phyloP scores from a whole-genome alignment of 92 coral and sea anemone genomes.

The Parazoanthus atlanticus region DNA sequence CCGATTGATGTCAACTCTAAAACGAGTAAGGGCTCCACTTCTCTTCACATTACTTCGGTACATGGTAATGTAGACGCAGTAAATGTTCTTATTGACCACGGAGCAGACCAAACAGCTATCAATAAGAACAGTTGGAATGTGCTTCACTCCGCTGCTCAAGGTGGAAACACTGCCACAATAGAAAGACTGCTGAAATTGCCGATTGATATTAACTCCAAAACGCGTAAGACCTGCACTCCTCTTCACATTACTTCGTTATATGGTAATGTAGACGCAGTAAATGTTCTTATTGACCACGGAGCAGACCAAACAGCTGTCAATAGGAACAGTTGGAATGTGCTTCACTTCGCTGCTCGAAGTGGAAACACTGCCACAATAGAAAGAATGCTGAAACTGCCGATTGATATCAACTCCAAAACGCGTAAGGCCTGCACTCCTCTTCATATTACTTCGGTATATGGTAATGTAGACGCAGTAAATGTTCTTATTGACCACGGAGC shows the following conservation, averaged over 20 bases:
- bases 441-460: background rate
- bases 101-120: background rate
- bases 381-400: background rate
- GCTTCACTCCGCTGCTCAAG: conserved; percentile 16
- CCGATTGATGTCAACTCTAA: background rate
- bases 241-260: background rate
- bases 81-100: background rate
- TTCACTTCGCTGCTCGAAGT: conserved; percentile 30
- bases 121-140: background rate
- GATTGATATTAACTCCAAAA: background rate
- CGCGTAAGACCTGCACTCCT: background rate
- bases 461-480: background rate
- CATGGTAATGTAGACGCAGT: background rate
- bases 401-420: background rate
- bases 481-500: background rate
- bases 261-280: background rate
- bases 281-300: background rate
- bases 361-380: background rate
- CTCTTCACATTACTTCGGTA: background rate
- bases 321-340: background rate
- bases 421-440: background rate
- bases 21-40: too few relatives aligned
- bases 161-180: conserved; percentile 10
- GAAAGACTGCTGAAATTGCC: background rate
- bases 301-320: background rate